Conservation (phyloP, 2,888 invertebrate species). For the Nebria salina region DNA sequence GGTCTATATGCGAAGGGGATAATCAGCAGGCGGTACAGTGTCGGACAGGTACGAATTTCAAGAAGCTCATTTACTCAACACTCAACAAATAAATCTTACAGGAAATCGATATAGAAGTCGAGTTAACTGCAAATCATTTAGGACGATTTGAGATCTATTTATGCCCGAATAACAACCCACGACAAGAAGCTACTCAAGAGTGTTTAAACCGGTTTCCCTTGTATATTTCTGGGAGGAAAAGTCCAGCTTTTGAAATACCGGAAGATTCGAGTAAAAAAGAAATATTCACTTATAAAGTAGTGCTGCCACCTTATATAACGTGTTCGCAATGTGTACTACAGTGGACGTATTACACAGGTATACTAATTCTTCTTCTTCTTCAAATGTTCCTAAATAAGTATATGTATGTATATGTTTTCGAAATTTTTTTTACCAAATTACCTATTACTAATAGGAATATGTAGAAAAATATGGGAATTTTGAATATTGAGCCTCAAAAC, state of each 20-base stretch:
- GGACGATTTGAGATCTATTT: slow-evolving; percentile 86
- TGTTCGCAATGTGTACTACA: slow-evolving; percentile 92
- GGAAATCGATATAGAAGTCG: slow-evolving; percentile 87
- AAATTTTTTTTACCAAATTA: too few relatives aligned
- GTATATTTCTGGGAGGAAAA: slow-evolving; percentile 76
- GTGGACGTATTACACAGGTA: slow-evolving; percentile 90
- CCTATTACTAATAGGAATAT: too few relatives aligned
- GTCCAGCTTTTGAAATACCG: slow-evolving; percentile 77
- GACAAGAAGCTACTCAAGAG: slow-evolving; percentile 79
- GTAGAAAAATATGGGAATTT: too few relatives aligned
- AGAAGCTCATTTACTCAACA: background rate
- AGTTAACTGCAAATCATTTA: slow-evolving; percentile 89
- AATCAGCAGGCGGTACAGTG: slow-evolving; percentile 80
- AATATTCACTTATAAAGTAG: slow-evolving; percentile 75
- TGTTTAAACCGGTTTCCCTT: slow-evolving; percentile 86
- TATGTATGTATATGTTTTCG: too few relatives aligned
- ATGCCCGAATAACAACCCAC: slow-evolving; percentile 86
- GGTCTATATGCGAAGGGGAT: slow-evolving; percentile 88
- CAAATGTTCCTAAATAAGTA: too few relatives aligned
- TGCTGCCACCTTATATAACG: slow-evolving; percentile 82
- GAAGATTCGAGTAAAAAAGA: slow-evolving; percentile 67
- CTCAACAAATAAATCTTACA: slow-evolving; percentile 55
- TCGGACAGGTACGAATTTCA: slow-evolving; percentile 73
- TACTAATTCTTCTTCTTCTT: too few relatives aligned
- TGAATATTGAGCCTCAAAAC: too few relatives aligned